Evolutionary conservation across 2,797 vertebrate species (phyloP), one percentile per base, ranked within the genome.

Genomic region (Protosalanx chinensis): DNA sequence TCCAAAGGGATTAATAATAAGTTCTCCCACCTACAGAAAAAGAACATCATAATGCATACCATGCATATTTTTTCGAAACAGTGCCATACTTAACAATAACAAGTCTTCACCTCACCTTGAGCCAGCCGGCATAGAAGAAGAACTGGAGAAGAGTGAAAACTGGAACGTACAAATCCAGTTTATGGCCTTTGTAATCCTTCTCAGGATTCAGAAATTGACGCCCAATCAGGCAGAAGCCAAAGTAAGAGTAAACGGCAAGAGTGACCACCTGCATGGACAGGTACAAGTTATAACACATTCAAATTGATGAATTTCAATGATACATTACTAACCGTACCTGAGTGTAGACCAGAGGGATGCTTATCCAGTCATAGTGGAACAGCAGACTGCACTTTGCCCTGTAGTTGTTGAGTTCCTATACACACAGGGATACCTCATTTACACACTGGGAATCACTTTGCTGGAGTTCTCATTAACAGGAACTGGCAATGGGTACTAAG

Each of bases 311-410:
- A 30, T 60, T 60, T 27, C 58, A 60, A 15, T 56, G 27, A 56
- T 64, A 33, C 6, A 20, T 35, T 33, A 70, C 35, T 20, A 62
- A 59, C 49, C 6, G 4, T 79, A 94, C 93, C 92, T 94, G 93
- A 12, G 93, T 94, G 87, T 96, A 97, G 63, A 97, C 95, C 57
- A 97, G 91, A 1, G 94, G 95, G 67, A 96, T 94, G 85, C 95
- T 97, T 75, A 98, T 95, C 95, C 96, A 98, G 87, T 96, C 94
- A 0, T 95, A 97, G 82, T 96, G 95, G 76, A 96, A 96, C 32
- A 97, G 83, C 80, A 95, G 89, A 76, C 95, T 96, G 87, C 95
- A 95, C 82, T 96, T 96, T 32, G 89, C 90, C 75, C 92, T 90
- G 88, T 96, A 96, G 1, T 93, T 94, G 74, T 97, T 97, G 78